These are phyloP conservation scores for Engystomops pustulosus DNA, from an alignment of 2,113 vertebrate genomes.

Conservation along the genomic window DNA sequence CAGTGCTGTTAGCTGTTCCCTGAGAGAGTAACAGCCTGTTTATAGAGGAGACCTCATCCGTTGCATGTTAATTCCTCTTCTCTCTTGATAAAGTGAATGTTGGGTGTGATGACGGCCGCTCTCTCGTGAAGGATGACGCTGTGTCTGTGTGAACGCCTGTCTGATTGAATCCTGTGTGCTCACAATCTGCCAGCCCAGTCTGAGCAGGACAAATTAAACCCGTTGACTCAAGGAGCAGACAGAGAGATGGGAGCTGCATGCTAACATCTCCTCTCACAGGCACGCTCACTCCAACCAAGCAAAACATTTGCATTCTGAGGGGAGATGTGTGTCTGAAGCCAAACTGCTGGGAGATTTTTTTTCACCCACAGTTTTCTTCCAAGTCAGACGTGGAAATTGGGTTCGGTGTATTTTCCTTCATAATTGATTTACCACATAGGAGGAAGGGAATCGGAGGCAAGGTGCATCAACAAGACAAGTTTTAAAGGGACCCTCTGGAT, in stretches of 20 bases:
- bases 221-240: conserved; percentile 55
- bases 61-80: conserved; percentile 51
- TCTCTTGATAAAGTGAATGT: conserved; percentile 49
- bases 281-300: conserved; percentile 46
- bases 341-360: conserved; percentile 33
- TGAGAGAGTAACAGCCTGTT: conserved; percentile 44
- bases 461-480: background rate
- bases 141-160: conserved; percentile 55
- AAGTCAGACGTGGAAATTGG: conserved; percentile 12
- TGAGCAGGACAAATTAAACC: conserved; percentile 60
- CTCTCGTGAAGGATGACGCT: conserved; percentile 53
- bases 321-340: conserved; percentile 43
- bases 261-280: conserved; percentile 37
- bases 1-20: conserved; percentile 40
- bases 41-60: conserved; percentile 51
- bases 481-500: background rate
- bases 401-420: background rate
- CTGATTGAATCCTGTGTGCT: conserved; percentile 60
- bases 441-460: background rate
- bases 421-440: background rate
- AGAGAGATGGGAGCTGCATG: conserved; percentile 55
- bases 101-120: conserved; percentile 26
- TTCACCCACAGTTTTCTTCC: conserved; percentile 29
- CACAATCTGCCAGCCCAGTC: conserved; percentile 58
- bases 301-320: conserved; percentile 54